Evolutionary conservation across 2,113 vertebrate genomes (phyloP).

Genomic region (Burhinus oedicnemus): DNA sequence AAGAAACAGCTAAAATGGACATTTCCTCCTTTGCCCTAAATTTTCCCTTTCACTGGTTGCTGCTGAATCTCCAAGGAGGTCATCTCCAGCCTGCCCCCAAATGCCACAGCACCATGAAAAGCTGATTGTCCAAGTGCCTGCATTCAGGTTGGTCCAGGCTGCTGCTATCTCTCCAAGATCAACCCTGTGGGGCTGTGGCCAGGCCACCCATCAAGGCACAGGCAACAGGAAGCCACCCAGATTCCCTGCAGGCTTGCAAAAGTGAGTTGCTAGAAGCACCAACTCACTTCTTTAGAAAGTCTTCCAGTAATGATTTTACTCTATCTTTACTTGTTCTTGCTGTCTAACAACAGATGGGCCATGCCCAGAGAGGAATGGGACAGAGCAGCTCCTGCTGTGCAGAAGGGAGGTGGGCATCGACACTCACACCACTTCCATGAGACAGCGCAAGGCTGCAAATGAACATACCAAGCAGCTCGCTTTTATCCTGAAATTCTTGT

Average conservation of each 20-base stretch:
- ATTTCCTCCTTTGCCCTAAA: too few species aligned
- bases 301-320: not conserved
- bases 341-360: not conserved
- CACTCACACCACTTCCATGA: not conserved
- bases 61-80: not conserved
- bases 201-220: not conserved
- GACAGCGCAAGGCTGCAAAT: not conserved
- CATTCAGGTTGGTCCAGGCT: not conserved
- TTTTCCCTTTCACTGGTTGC: too few species aligned
- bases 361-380: too few species aligned
- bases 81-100: not conserved
- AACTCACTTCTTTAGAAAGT: not conserved
- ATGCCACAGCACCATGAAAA: not conserved
- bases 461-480: not conserved
- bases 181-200: rapidly evolving
- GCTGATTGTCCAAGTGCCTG: too few species aligned
- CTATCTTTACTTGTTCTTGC: not conserved
- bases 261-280: not conserved
- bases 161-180: not conserved
- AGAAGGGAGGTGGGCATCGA: not conserved
- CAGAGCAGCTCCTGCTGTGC: not conserved
- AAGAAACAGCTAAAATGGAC: not conserved
- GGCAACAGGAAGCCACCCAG: too few species aligned
- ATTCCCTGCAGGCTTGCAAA: not conserved
- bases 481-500: not conserved